Base-by-base conservation (phyloP, 2,888 invertebrate species). In the Synergus umbraculus region DNA sequence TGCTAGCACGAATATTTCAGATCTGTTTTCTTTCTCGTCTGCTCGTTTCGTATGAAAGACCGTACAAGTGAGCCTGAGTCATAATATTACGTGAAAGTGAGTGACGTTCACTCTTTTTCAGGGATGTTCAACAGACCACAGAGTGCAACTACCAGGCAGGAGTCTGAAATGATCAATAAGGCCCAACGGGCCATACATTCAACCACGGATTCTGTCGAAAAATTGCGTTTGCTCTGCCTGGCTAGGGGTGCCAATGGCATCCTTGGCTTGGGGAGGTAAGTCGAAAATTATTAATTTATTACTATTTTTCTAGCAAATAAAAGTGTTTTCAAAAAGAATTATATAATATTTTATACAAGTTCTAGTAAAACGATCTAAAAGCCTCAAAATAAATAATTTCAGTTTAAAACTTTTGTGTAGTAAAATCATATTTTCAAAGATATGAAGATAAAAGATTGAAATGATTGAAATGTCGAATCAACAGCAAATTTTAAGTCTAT, bases 231-330 rank as follows among this genome's bases (percentile, higher is more conserved):
- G 84, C 93, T 97, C 83, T 98, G 98, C 91, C 93, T 98, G 77
- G 94, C 96, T 1, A 94, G 98, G 81, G 99, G 98, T 29, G 96
- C 97, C 44, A 95, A 95, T 43, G 98, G 98, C 78, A 97, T 99
- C 90, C 94, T 98, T 88, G 97, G 96, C 1, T 93, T 99, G 69
- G 97, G 96, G 87, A 96, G 97, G 96, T 97, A 92, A 93, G 92
- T 46, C n/a, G n/a, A 79, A 54, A 76, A n/a, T 15, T 76, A 37
- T 77, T 54, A 8, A 49, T 15, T 58, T 37, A 54, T 44, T 64
- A 46, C n/a, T 44, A 76, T 29, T 54, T 29, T 8, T 29, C 2
- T 2, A 29, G 29, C 29, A 29, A 29, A 29, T 29, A 29, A 29
- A 29, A 29, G 29, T 29, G 29, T 29, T 29, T 29, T 29, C 29